Percentiles rank a stretch among this genome's conserved stretches.
These are phyloP conservation scores for Allacma fusca DNA, from an alignment of 2,888 invertebrate species.

Conservation along the genomic window DNA sequence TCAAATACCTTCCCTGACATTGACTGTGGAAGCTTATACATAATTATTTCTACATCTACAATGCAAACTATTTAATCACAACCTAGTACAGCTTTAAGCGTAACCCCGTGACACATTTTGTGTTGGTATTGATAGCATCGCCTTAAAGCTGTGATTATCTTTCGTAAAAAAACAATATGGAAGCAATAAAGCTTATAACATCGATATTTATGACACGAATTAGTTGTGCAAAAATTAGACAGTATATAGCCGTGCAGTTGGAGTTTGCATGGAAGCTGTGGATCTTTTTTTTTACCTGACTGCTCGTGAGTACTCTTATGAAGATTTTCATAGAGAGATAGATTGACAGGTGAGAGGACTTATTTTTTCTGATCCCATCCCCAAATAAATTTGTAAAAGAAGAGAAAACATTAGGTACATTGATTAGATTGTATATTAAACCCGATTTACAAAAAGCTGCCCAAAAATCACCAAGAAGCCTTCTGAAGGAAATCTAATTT, in stretches of 20 bases:
- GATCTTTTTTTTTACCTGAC: neutral
- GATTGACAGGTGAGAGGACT: neutral
- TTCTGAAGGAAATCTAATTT: neutral
- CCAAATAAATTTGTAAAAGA: neutral
- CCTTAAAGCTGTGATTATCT: too few relatives aligned
- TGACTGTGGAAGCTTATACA: too few relatives aligned
- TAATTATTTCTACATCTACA: too few relatives aligned
- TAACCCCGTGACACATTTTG: too few relatives aligned
- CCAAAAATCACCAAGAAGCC: neutral
- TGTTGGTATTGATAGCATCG: too few relatives aligned
- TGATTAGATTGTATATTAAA: neutral
- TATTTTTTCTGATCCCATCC: conserved; percentile 9
- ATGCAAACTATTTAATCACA: too few relatives aligned
- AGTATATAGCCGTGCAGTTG: neutral
- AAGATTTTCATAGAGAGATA: conserved; percentile 6
- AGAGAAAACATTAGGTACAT: neutral
- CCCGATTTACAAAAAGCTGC: neutral
- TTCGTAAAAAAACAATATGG: too few relatives aligned
- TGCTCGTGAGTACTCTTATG: neutral
- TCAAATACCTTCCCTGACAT: too few relatives aligned
- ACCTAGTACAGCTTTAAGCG: too few relatives aligned
- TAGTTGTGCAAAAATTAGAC: neutral
- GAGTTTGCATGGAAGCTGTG: neutral
- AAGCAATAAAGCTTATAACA: too few relatives aligned
- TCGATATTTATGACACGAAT: neutral